Evolutionary conservation across 2,113 vertebrate genomes (phyloP), one percentile per base, ranked within the genome.

Genomic region (Epinephelus lanceolatus): DNA sequence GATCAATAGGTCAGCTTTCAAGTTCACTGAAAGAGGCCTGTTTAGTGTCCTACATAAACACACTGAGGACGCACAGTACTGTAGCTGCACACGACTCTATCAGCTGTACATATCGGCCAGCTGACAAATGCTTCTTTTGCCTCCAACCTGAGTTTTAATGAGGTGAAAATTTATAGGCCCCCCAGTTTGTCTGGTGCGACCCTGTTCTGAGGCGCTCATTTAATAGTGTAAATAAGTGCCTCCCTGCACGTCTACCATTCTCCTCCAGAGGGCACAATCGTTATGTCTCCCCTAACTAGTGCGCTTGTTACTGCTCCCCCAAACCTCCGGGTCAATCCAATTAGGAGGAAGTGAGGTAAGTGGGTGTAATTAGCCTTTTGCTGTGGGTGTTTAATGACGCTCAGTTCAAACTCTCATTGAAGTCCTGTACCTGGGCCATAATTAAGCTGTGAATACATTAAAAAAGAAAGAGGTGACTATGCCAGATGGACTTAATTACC

Each of bases 251-350:
- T 90, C 93, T 94, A 90, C 89, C 89, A 75, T 93, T 93, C 90
- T 93, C 94, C 94, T 95, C 95, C 91, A 91, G 94, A 94, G 95
- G 93, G 88, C 94, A 93, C 83, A 94, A 89, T 89, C 89, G 84
- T 94, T 95, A 95, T 91, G 84, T 94, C 93, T 95, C 91, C 93
- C 92, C 92, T 92, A 94, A 94, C 87, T 76, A 81, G 25, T 91
- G 85, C 90, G 80, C 94, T 95, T 95, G 95, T 96, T 96, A 95
- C 94, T 88, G 87, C 88, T 86, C 92, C 92, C 83, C 69, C 18
- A 88, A 94, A 96, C 94, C 95, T 94, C 75, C 74, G 87, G 96
- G 96, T 97, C 96, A 96, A 90, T 93, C 95, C 96, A 96, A 96
- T 97, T 96, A 97, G 94, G 90, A 95, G 90, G 92, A 94, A 95